phyloP scores from a whole-genome alignment of 2,113 vertebrate species.

The Chunga burmeisteri region DNA sequence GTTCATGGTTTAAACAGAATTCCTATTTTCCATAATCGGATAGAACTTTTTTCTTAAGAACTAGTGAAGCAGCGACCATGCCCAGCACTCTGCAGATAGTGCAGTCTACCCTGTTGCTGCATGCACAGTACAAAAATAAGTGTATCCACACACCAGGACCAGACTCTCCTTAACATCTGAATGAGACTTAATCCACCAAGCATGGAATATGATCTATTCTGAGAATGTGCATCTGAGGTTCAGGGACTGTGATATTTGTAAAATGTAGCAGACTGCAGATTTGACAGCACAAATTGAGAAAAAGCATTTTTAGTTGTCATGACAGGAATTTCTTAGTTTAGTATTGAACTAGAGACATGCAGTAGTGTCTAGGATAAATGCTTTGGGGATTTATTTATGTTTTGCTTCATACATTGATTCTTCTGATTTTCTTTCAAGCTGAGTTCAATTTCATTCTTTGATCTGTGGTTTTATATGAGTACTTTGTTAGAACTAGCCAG shows the following conservation, averaged over 20 bases:
- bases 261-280: neutral
- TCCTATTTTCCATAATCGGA: neutral
- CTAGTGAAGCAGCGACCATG: neutral
- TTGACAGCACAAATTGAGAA: neutral
- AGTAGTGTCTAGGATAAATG: neutral
- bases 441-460: neutral
- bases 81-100: neutral
- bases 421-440: neutral
- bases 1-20: neutral
- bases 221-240: neutral
- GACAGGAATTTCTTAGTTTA: neutral
- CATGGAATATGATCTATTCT: neutral
- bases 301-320: neutral
- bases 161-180: neutral
- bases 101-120: neutral
- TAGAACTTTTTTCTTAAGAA: neutral
- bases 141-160: neutral
- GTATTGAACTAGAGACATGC: neutral
- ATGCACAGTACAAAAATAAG: neutral
- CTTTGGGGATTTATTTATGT: neutral
- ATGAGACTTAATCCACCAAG: neutral
- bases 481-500: neutral
- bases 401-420: neutral
- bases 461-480: neutral
- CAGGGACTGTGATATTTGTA: neutral